A percentile compares a stretch with the other conserved stretches of the same genome.
Conservation (phyloP, 1,140 invertebrate species). For the Pogonognathellus flavescens region DNA sequence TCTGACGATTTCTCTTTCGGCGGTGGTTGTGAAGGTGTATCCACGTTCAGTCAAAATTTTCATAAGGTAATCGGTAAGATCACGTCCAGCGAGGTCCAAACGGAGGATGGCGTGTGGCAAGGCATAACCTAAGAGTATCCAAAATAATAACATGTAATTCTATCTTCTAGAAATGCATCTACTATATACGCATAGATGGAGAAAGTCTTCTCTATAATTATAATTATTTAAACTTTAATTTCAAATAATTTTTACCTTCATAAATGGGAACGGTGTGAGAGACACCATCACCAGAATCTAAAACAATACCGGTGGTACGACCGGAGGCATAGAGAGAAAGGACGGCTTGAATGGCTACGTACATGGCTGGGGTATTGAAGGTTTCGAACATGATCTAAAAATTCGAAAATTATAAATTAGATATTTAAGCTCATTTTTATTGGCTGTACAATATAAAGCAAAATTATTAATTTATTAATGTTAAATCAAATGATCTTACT, state of each 20-base stretch:
- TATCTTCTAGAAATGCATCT: conserved; percentile 69
- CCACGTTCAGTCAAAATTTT: conserved; percentile 89
- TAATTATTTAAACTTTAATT: conserved; percentile 84
- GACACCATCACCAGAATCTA: conserved; percentile 78
- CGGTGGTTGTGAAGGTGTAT: conserved; percentile 77
- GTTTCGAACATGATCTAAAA: conserved; percentile 71
- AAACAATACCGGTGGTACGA: conserved; percentile 75
- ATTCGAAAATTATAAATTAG: not conserved
- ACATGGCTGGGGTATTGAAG: conserved; percentile 82
- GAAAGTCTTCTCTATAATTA: too few relatives aligned
- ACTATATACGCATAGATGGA: conserved; percentile 77
- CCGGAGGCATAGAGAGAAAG: conserved; percentile 78
- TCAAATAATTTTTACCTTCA: conserved; percentile 80
- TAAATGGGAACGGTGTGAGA: conserved; percentile 96
- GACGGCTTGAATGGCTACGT: conserved; percentile 77
- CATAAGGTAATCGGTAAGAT: conserved; percentile 91
- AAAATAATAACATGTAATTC: too few relatives aligned
- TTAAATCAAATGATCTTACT: conserved; percentile 67
- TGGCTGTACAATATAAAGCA: not conserved
- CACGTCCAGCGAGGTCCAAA: conserved; percentile 90
- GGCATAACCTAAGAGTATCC: conserved; percentile 71
- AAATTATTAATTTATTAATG: not conserved
- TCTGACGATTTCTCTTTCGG: conserved; percentile 73
- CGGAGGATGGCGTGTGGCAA: conserved; percentile 85
- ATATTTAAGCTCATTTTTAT: not conserved